Percentiles rank a stretch among this genome's conserved stretches.
These are phyloP conservation scores for Camponotus fellah DNA, from an alignment of 2,888 invertebrate genomes.

Conservation along the genomic window DNA sequence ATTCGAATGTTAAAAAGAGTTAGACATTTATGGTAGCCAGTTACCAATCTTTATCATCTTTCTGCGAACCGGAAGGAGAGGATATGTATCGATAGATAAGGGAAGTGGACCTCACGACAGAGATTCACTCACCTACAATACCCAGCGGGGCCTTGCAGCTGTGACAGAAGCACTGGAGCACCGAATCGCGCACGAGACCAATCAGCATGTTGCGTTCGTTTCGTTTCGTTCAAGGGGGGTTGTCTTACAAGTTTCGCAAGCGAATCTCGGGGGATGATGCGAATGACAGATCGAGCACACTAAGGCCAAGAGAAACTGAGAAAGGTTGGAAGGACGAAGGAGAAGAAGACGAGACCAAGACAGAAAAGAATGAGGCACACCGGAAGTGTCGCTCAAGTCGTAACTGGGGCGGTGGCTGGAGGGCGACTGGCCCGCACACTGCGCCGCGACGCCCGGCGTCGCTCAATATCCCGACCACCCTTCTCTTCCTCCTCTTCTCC, in stretches of 20 bases:
- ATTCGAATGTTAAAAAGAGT: background rate
- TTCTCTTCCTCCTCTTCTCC: conserved; percentile 59
- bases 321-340: conserved; percentile 78
- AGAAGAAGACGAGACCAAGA: conserved; percentile 76
- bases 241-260: conserved; percentile 7
- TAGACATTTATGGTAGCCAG: background rate
- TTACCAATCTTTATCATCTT: background rate
- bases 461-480: conserved; percentile 87
- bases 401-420: conserved; percentile 88
- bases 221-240: conserved; percentile 27
- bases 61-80: conserved; percentile 8
- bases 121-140: conserved; percentile 82
- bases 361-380: conserved; percentile 75
- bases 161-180: conserved; percentile 97
- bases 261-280: conserved; percentile 27
- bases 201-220: conserved; percentile 90
- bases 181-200: conserved; percentile 96
- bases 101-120: background rate
- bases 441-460: conserved; percentile 88
- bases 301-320: conserved; percentile 1
- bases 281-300: background rate
- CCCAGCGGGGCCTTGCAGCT: conserved; percentile 94
- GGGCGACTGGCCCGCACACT: conserved; percentile 87
- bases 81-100: background rate
- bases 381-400: conserved; percentile 85